phyloP scores from a whole-genome alignment of 2,888 invertebrate genomes.

The Drosophila antonietae region DNA sequence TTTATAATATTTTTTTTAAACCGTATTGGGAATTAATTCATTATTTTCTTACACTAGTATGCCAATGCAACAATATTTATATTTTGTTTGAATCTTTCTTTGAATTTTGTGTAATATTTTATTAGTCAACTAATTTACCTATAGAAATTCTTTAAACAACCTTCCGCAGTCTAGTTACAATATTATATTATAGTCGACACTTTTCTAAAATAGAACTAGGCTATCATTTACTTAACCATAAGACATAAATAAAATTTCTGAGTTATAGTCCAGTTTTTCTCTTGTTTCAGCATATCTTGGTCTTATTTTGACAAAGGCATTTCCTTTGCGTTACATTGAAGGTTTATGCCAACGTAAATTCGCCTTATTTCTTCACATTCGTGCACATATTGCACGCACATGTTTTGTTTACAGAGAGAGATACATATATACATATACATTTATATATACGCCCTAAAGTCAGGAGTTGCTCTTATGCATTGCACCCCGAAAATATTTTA shows the following conservation, averaged over 20 bases:
- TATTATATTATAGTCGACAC: neutral
- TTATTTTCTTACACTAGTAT: too few relatives aligned
- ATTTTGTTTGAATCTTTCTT: too few relatives aligned
- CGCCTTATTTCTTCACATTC: conserved; percentile 37
- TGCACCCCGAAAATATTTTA: conserved; percentile 26
- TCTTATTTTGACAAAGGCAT: neutral
- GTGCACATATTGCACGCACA: conserved; percentile 71
- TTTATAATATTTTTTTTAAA: too few relatives aligned
- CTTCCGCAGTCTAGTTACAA: neutral
- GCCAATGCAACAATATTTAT: too few relatives aligned
- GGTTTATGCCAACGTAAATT: neutral
- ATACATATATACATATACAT: neutral
- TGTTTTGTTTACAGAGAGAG: conserved; percentile 56
- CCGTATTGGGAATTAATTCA: too few relatives aligned
- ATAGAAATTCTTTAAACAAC: too few relatives aligned
- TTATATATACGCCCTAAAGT: neutral
- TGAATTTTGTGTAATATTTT: too few relatives aligned
- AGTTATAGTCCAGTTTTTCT: neutral
- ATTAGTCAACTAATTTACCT: too few relatives aligned
- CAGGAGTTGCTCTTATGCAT: conserved; percentile 1
- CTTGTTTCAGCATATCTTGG: neutral
- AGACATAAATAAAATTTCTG: too few relatives aligned
- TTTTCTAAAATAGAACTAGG: too few relatives aligned
- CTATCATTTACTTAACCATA: too few relatives aligned
- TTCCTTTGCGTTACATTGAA: neutral